phyloP scores from a whole-genome alignment of 2,888 invertebrate species.

The Hydrotaea diabolus region DNA sequence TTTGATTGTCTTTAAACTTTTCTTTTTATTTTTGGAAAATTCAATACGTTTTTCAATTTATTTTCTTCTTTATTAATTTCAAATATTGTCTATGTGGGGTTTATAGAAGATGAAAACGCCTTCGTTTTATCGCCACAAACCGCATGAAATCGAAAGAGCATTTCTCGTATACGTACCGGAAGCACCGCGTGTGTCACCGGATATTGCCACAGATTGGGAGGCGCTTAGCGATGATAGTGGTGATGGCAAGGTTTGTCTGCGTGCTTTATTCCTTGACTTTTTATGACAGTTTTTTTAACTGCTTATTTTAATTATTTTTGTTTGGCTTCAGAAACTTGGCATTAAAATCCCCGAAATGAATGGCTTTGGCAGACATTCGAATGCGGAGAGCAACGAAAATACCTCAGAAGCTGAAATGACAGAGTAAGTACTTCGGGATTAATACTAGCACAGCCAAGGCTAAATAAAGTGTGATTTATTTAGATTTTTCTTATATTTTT shows the following conservation, averaged over 20 bases:
- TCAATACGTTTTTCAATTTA: background rate
- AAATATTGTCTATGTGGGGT: slow-evolving; percentile 33
- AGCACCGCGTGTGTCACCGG: slow-evolving; percentile 89
- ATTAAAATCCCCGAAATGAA: slow-evolving; percentile 74
- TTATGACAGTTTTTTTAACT: slow-evolving; percentile 23
- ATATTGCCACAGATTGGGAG: slow-evolving; percentile 83
- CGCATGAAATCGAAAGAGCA: slow-evolving; percentile 89
- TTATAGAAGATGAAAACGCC: slow-evolving; percentile 91
- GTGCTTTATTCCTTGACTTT: too few relatives aligned
- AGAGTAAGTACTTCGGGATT: slow-evolving; percentile 60
- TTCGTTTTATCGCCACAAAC: slow-evolving; percentile 88
- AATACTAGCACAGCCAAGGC: too few relatives aligned
- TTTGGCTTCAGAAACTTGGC: slow-evolving; percentile 72
- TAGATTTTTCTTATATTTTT: too few relatives aligned
- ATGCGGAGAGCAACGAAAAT: slow-evolving; percentile 77
- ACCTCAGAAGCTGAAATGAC: slow-evolving; percentile 78
- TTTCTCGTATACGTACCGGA: slow-evolving; percentile 88
- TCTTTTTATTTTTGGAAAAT: too few relatives aligned
- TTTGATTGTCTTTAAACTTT: too few relatives aligned
- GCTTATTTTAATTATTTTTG: background rate
- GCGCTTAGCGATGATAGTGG: slow-evolving; percentile 82
- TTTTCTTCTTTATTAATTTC: slow-evolving; percentile 1
- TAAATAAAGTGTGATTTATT: too few relatives aligned
- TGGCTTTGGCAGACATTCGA: slow-evolving; percentile 72
- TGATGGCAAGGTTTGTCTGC: slow-evolving; percentile 73